phyloP scores from a whole-genome alignment of 2,888 invertebrate species.

The Athripsodes cinereus region DNA sequence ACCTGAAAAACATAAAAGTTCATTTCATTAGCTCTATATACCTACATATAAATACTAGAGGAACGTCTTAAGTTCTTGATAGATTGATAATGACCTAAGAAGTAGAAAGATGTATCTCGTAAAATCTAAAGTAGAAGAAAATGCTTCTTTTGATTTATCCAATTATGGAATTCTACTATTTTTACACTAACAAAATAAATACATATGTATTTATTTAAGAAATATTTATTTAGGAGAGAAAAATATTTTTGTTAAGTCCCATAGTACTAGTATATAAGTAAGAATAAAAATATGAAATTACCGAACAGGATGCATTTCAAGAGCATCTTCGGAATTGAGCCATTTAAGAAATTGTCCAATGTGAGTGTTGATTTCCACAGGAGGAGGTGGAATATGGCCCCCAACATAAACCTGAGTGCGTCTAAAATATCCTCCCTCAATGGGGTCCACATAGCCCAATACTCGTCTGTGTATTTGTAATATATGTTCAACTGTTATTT shows the following conservation, averaged over 20 bases:
- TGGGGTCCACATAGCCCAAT: constrained; percentile 90
- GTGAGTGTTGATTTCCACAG: constrained; percentile 70
- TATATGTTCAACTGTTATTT: constrained; percentile 78
- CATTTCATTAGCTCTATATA: not conserved
- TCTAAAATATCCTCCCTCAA: constrained; percentile 84
- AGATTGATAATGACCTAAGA: too few relatives aligned
- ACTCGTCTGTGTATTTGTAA: constrained; percentile 89
- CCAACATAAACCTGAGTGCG: constrained; percentile 92
- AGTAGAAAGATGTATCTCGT: not conserved
- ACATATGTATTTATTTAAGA: not conserved
- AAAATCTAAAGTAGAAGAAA: too few relatives aligned
- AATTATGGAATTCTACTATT: too few relatives aligned
- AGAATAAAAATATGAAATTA: constrained; percentile 31
- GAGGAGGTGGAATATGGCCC: constrained; percentile 88
- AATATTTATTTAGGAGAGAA: not conserved
- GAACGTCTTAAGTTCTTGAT: not conserved
- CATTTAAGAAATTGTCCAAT: constrained; percentile 89
- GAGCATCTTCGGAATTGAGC: constrained; percentile 84
- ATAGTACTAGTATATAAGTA: not conserved
- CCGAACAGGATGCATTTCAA: constrained; percentile 83
- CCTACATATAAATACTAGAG: not conserved
- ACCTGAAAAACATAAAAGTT: constrained; percentile 49
- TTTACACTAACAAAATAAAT: not conserved
- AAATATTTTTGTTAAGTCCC: not conserved
- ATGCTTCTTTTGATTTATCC: too few relatives aligned